Percentiles rank a stretch among this genome's conserved stretches.
Conservation (phyloP, 2,113 vertebrate species). For the Ranitomeya variabilis region DNA sequence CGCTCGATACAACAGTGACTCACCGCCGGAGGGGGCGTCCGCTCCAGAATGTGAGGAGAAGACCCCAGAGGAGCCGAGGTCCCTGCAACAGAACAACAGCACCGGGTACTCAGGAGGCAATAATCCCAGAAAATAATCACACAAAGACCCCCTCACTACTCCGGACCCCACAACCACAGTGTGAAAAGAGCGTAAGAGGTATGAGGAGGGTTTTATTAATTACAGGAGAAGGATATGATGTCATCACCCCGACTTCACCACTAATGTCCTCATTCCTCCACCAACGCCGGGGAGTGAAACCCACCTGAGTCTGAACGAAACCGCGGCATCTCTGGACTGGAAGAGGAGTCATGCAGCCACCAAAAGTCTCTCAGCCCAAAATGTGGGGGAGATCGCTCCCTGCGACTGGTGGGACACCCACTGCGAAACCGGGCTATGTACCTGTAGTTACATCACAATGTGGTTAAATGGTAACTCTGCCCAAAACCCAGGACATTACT, state of each 20-base stretch:
- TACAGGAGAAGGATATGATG: background rate
- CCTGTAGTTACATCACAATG: conserved; percentile 63
- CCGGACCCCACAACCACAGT: too few relatives aligned
- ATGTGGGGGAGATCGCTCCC: conserved; percentile 69
- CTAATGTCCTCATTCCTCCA: background rate
- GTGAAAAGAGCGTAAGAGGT: too few relatives aligned
- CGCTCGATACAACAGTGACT: accelerated
- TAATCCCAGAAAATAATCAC: too few relatives aligned
- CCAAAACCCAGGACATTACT: too few relatives aligned
- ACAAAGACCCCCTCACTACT: too few relatives aligned
- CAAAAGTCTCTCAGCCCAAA: conserved; percentile 73
- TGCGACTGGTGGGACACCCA: conserved; percentile 78
- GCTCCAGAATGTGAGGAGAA: conserved; percentile 38
- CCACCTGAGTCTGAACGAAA: conserved; percentile 1
- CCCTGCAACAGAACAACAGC: background rate
- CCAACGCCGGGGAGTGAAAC: background rate
- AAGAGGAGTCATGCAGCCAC: conserved; percentile 73
- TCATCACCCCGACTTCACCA: background rate
- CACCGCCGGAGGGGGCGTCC: background rate
- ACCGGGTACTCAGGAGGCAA: too few relatives aligned
- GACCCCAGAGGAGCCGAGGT: background rate
- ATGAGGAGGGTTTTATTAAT: too few relatives aligned
- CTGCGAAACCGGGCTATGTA: conserved; percentile 83
- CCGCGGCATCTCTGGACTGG: conserved; percentile 61
- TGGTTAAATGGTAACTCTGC: background rate